Evolutionary conservation across 2,797 vertebrate species (phyloP).

Genomic region (Eutrigla gurnardus): DNA sequence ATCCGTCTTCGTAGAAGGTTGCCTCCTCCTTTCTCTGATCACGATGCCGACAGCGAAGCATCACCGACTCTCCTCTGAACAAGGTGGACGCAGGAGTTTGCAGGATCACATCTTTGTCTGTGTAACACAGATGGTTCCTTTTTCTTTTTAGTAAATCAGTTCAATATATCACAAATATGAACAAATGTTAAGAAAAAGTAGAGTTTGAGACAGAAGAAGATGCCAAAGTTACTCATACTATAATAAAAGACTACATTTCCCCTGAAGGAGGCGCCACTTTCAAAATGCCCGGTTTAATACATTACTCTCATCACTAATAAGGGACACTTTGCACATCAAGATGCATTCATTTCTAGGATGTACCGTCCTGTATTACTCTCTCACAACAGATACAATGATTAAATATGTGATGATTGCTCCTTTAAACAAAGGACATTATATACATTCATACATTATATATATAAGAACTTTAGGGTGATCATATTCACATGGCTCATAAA

Average conservation of each 20-base stretch:
- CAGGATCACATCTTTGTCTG: neutral
- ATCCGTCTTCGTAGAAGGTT: constrained; percentile 7
- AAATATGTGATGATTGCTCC: neutral
- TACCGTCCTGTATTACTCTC: neutral
- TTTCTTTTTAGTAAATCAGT: neutral
- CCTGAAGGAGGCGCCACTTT: neutral
- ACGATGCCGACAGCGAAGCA: constrained; percentile 14
- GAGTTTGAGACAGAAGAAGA: neutral
- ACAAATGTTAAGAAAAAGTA: neutral
- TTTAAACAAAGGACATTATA: neutral
- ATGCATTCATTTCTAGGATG: neutral
- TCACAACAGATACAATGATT: neutral
- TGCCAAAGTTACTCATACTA: neutral
- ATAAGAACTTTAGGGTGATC: neutral
- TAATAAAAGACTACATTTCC: neutral
- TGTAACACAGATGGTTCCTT: neutral
- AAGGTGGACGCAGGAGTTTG: neutral
- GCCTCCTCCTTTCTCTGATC: neutral
- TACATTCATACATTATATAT: neutral
- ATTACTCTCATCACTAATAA: neutral
- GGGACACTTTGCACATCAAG: too few species aligned
- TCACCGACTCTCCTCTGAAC: constrained; percentile 26
- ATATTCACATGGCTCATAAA: neutral
- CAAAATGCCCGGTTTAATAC: neutral
- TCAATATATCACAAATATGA: neutral